Evolutionary conservation across 2,888 invertebrate genomes (phyloP).

Genomic region (Barypeithes pellucidus): DNA sequence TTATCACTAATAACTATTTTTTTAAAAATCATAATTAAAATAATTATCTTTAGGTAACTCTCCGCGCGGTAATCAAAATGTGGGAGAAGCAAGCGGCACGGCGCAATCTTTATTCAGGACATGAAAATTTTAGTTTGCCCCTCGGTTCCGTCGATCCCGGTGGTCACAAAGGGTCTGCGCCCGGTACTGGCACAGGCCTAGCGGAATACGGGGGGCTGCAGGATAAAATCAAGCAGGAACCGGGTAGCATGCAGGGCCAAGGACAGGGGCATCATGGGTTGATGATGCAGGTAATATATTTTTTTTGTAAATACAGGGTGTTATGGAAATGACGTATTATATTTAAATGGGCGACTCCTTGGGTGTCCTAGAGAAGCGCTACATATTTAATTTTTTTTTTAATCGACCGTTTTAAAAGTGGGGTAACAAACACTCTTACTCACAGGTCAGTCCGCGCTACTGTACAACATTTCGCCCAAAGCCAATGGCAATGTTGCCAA

Average conservation of each 20-base stretch:
- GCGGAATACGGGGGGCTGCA: slow-evolving; percentile 69
- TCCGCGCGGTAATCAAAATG: slow-evolving; percentile 88
- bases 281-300: slow-evolving; percentile 50
- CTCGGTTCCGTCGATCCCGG: slow-evolving; percentile 81
- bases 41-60: slow-evolving; percentile 77
- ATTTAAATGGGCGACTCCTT: too few relatives aligned
- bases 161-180: slow-evolving; percentile 70
- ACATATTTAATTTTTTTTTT: too few relatives aligned
- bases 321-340: too few relatives aligned
- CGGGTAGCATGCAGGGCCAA: slow-evolving; percentile 63
- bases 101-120: slow-evolving; percentile 71
- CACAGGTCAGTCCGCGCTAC: too few relatives aligned
- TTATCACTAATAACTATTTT: too few relatives aligned
- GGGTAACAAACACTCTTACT: too few relatives aligned
- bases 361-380: too few relatives aligned
- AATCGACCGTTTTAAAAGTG: too few relatives aligned
- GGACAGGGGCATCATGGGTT: slow-evolving; percentile 46
- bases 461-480: too few relatives aligned
- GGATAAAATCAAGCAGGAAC: slow-evolving; percentile 69
- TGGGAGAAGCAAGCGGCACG: slow-evolving; percentile 83
- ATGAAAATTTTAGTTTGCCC: slow-evolving; percentile 76
- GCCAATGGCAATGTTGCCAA: too few relatives aligned
- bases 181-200: slow-evolving; percentile 68
- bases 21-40: too few relatives aligned
- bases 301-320: too few relatives aligned